Base-by-base conservation (phyloP, 2,113 vertebrate species). In the Micronycteris hirsuta region DNA sequence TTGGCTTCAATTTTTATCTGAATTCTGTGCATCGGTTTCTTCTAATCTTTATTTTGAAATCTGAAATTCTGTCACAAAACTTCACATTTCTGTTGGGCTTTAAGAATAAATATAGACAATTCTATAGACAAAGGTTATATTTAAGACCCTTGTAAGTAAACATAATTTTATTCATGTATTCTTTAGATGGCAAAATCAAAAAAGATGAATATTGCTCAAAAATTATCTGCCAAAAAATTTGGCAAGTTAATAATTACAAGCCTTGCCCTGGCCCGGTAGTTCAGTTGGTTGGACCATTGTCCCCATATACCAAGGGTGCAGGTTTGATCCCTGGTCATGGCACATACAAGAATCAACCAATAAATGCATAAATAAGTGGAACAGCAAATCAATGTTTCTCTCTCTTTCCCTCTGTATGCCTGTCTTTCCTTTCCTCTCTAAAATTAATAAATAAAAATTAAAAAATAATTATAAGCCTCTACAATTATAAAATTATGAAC, bases 11-110 rank as follows among this genome's bases (percentile, higher is more conserved):
- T 78, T 95, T 92, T 97, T 71, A 71, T 85, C 15, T 85, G 33
- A n/a, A 58, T 77, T 77, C 61, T 91, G 7, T 88, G 26, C 28
- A 41, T 95, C 49, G 77, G 0, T 96, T 89, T 89, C 67, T 93
- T 89, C 17, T 45, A 52, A 47, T 84, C 15, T 81, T 96, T 41
- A 83, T 89, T 65, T 96, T 87, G 41, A 89, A 68, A 65, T 93
- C 26, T 93, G 47, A 95, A 86, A 77, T 89, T 94, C 22, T 81
- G 26, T 74, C 13, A 52, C 4, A 73, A 85, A 81, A 76, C 19
- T 71, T 78, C 45, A 15, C 86, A 36, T 78, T 89, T 88, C 17
- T 89, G 3, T 93, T 56, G 56, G 49, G 20, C 11, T 88, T 88
- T 92, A 78, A 89, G 26, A 80, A 52, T 81, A 92, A 91, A 45